Percentiles rank a stretch among this genome's conserved stretches.
phyloP scores from a whole-genome alignment of 2,113 vertebrate species.

The Pedionomus torquatus region DNA sequence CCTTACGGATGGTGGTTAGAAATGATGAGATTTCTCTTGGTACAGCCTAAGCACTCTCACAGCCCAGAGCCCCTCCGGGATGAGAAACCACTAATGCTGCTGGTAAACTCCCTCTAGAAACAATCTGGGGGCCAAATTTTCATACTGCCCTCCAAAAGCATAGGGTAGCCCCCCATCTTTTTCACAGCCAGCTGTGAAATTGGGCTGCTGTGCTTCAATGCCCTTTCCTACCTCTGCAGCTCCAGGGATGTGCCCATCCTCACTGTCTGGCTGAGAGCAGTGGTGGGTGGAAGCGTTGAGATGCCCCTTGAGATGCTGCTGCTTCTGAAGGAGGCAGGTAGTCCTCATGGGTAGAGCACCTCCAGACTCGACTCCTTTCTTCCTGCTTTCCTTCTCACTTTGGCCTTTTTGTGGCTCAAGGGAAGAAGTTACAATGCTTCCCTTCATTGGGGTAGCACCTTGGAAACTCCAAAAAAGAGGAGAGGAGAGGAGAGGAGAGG shows the following conservation, averaged over 20 bases:
- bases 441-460: not conserved
- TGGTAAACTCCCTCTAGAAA: not conserved
- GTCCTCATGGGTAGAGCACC: not conserved
- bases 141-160: not conserved
- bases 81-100: not conserved
- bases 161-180: not conserved
- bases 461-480: not conserved
- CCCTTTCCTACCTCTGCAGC: not conserved
- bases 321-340: not conserved
- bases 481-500: too few relatives aligned
- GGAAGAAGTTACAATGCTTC: not conserved
- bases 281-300: not conserved
- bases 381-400: not conserved
- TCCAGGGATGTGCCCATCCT: not conserved
- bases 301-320: not conserved
- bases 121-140: not conserved
- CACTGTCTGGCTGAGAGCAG: too few relatives aligned
- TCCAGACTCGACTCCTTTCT: not conserved
- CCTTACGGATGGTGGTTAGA: not conserved
- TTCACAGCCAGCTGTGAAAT: not conserved
- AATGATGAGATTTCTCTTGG: not conserved
- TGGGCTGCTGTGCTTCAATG: too few relatives aligned
- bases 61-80: not conserved
- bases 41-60: not conserved
- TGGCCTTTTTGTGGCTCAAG: not conserved